Evolutionary conservation across 2,797 vertebrate genomes (phyloP).

Genomic region (Morelia viridis): DNA sequence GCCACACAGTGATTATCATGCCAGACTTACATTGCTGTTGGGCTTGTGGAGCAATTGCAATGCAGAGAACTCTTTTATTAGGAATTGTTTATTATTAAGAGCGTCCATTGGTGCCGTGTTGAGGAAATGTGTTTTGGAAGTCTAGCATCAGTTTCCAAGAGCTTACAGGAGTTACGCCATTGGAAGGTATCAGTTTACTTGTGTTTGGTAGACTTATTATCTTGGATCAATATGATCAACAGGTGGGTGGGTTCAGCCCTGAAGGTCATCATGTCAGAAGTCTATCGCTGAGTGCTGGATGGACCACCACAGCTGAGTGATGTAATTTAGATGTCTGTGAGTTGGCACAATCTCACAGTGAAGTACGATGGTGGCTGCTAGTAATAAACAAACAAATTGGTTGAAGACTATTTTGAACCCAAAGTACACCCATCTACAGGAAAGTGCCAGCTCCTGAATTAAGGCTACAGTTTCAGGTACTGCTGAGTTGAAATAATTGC

Average conservation of each 20-base stretch:
- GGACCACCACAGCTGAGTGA: neutral
- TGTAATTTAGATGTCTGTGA: neutral
- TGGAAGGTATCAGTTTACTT: conserved; percentile 1
- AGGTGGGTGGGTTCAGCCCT: neutral
- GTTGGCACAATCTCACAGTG: neutral
- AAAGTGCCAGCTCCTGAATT: neutral
- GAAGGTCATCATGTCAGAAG: conserved; percentile 1
- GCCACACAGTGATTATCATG: neutral
- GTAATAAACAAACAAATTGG: neutral
- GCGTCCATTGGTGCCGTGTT: neutral
- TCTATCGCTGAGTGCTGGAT: neutral
- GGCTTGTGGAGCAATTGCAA: too few species aligned
- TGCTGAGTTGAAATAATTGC: neutral
- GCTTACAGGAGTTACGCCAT: neutral
- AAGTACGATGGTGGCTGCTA: neutral
- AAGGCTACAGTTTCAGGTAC: neutral
- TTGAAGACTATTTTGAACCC: neutral
- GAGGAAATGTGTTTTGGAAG: neutral
- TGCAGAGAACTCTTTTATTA: neutral
- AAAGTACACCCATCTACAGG: neutral
- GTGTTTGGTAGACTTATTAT: conserved; percentile 3
- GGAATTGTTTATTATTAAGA: neutral
- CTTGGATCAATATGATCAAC: neutral
- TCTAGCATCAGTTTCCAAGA: neutral
- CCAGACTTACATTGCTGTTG: neutral